Evolutionary conservation across 2,888 invertebrate species (phyloP).

Genomic region (Lydus trimaculatus): DNA sequence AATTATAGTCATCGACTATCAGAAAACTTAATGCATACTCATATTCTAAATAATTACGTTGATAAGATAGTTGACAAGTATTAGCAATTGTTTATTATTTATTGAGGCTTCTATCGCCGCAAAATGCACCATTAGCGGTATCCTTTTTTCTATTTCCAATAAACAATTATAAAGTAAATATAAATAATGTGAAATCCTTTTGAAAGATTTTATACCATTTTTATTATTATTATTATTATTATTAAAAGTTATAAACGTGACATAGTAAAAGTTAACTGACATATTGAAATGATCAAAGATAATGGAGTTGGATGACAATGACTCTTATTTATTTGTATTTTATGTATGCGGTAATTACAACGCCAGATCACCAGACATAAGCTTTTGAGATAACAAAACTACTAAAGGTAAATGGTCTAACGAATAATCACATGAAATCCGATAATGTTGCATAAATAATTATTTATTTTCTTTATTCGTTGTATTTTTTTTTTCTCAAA

Average conservation of each 20-base stretch:
- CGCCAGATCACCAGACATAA: slow-evolving; percentile 8
- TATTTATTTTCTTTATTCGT: background rate
- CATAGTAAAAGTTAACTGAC: slow-evolving; percentile 11
- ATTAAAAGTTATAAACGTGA: slow-evolving; percentile 2
- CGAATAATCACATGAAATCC: slow-evolving; percentile 4
- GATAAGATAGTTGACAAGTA: slow-evolving; percentile 1
- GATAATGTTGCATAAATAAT: background rate
- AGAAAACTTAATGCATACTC: background rate
- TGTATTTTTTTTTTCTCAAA: too few species aligned
- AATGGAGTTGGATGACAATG: slow-evolving; percentile 10
- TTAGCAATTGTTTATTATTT: slow-evolving; percentile 11
- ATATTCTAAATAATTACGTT: slow-evolving; percentile 4
- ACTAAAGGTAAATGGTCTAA: background rate
- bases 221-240: background rate
- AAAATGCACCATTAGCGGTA: slow-evolving; percentile 24
- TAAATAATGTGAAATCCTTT: background rate
- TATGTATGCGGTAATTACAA: slow-evolving; percentile 12
- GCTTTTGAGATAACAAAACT: slow-evolving; percentile 14
- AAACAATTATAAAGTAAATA: background rate
- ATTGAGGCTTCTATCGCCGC: slow-evolving; percentile 8
- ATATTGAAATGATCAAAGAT: slow-evolving; percentile 15
- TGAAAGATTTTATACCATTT: background rate
- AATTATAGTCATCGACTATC: background rate
- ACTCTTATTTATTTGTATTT: slow-evolving; percentile 11
- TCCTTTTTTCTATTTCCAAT: slow-evolving; percentile 13